phyloP scores from a whole-genome alignment of 2,797 vertebrate species.

The Babyrousa celebensis region DNA sequence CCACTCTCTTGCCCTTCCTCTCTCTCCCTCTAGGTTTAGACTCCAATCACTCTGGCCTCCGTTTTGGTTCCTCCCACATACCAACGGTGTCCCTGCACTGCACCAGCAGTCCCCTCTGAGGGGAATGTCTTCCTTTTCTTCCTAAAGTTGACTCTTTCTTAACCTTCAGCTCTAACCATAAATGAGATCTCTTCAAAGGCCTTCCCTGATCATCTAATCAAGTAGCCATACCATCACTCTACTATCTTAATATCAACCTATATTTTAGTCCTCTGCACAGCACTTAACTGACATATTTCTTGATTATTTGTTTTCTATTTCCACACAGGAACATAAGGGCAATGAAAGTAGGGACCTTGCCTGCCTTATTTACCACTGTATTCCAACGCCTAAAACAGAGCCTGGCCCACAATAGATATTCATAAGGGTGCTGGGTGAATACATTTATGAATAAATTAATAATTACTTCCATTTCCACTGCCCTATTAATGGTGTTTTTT shows the following conservation, averaged over 20 bases:
- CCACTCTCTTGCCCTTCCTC: not conserved
- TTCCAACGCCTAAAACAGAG: slow-evolving; percentile 2
- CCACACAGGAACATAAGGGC: slow-evolving; percentile 12
- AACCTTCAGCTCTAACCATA: slow-evolving; percentile 48
- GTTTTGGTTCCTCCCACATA: slow-evolving; percentile 17
- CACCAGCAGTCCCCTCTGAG: not conserved
- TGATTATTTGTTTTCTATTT: slow-evolving; percentile 25
- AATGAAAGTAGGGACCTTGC: not conserved
- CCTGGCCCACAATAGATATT: not conserved
- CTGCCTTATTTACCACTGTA: not conserved
- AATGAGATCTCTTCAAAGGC: not conserved
- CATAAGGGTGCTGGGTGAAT: not conserved
- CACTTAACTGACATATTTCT: slow-evolving; percentile 5
- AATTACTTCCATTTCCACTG: slow-evolving; percentile 50
- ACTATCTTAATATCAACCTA: slow-evolving; percentile 44
- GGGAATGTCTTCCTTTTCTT: slow-evolving; percentile 48
- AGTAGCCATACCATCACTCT: not conserved
- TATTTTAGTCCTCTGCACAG: slow-evolving; percentile 55
- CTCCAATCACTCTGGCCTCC: not conserved
- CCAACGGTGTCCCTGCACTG: not conserved
- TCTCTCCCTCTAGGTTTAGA: not conserved
- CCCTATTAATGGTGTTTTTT: slow-evolving; percentile 31
- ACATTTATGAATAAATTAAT: slow-evolving; percentile 57
- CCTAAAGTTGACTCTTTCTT: not conserved
- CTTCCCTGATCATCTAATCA: slow-evolving; percentile 8